Evolutionary conservation across 2,113 vertebrate genomes (phyloP).

Genomic region (Myiozetetes cayanensis): DNA sequence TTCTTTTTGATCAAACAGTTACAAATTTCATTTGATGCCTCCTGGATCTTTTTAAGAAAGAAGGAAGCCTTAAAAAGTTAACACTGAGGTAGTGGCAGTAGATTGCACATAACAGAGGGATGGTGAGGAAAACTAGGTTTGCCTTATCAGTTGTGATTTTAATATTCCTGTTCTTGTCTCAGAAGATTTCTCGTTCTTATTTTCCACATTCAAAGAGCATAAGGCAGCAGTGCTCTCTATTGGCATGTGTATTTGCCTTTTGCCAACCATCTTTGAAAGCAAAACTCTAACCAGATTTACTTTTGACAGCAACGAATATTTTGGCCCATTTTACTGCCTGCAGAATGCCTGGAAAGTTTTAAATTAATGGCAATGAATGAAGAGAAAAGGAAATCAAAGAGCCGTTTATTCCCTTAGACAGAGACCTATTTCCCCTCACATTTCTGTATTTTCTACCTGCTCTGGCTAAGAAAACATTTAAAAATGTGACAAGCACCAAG

Average conservation of each 20-base stretch:
- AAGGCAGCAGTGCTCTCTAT: constrained; percentile 45
- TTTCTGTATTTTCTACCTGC: constrained; percentile 23
- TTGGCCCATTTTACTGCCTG: constrained; percentile 45
- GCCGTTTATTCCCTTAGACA: constrained; percentile 46
- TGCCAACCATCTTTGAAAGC: constrained; percentile 48
- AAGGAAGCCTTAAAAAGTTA: not conserved
- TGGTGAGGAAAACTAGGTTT: not conserved
- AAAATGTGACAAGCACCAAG: not conserved
- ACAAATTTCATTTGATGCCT: not conserved
- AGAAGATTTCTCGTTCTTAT: not conserved
- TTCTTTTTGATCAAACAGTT: not conserved
- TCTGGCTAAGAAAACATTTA: not conserved
- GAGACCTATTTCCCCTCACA: constrained; percentile 6
- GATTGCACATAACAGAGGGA: not conserved
- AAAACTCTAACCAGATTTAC: constrained; percentile 50
- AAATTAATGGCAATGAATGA: constrained; percentile 60
- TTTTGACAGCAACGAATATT: constrained; percentile 46
- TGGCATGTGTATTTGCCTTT: constrained; percentile 37
- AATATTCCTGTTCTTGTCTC: not conserved
- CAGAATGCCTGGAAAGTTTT: constrained; percentile 59
- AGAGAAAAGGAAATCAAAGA: constrained; percentile 61
- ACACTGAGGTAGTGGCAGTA: not conserved
- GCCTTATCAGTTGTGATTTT: not conserved
- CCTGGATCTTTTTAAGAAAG: not conserved
- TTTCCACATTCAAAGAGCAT: not conserved